These are phyloP conservation scores for Galerucella pusilla DNA, from an alignment of 2,888 invertebrate genomes.

Conservation along the genomic window DNA sequence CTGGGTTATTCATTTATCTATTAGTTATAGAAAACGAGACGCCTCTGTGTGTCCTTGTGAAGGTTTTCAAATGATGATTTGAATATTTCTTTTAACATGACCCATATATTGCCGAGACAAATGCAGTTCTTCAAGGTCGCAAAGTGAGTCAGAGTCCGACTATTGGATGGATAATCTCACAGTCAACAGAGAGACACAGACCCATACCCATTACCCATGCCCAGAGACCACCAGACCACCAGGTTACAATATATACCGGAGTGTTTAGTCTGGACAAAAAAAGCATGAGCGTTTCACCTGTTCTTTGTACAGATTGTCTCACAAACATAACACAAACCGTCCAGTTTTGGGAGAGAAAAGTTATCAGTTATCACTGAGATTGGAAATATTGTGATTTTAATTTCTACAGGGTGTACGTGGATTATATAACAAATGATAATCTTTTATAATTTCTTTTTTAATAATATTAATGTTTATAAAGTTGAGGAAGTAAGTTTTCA, in stretches of 20 bases:
- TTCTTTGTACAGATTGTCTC: conserved; percentile 22
- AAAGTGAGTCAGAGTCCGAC: conserved; percentile 8
- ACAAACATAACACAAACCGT: not conserved
- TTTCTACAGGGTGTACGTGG: not conserved
- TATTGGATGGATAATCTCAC: conserved; percentile 11
- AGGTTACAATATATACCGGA: conserved; percentile 25
- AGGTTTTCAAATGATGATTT: conserved; percentile 8
- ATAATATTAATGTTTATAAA: too few relatives aligned
- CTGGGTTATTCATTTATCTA: not conserved
- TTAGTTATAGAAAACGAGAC: not conserved
- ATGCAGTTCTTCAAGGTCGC: conserved; percentile 2
- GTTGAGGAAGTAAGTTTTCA: too few relatives aligned
- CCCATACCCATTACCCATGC: conserved; percentile 11
- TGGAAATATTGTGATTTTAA: not conserved
- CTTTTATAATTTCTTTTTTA: too few relatives aligned
- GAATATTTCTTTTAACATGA: conserved; percentile 1
- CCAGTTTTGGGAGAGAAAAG: not conserved
- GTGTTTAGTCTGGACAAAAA: conserved; percentile 19
- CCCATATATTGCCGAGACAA: conserved; percentile 9
- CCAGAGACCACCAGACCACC: conserved; percentile 22
- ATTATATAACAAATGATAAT: too few relatives aligned
- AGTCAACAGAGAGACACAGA: conserved; percentile 4
- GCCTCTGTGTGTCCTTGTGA: conserved; percentile 13
- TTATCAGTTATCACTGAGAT: not conserved
- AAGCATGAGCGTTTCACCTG: conserved; percentile 19